These are phyloP conservation scores for Rhizoglyphus robini DNA, from an alignment of 1,140 invertebrate species.

Conservation along the genomic window DNA sequence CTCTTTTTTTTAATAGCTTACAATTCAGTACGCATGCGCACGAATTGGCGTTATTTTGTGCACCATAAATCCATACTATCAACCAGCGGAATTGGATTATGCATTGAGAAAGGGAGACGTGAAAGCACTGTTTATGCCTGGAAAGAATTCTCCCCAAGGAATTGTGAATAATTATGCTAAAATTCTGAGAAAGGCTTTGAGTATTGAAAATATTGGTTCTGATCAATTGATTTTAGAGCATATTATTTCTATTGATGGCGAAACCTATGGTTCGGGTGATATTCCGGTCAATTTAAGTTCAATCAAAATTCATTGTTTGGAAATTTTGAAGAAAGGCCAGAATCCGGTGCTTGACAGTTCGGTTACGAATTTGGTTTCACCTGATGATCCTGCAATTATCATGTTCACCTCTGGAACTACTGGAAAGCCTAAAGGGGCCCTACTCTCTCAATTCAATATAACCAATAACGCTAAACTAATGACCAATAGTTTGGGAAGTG, in stretches of 20 bases:
- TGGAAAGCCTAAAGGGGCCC: conserved; percentile 71
- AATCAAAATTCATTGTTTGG: background rate
- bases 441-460: conserved; percentile 62
- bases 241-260: conserved; percentile 4
- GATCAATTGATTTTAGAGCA: background rate
- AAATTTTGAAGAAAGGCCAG: background rate
- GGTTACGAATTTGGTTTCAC: background rate
- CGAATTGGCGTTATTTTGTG: conserved; percentile 19
- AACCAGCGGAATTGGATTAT: conserved; percentile 19
- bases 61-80: conserved; percentile 24
- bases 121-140: conserved; percentile 32
- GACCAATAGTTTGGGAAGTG: conserved; percentile 46
- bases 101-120: conserved; percentile 10
- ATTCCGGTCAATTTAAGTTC: background rate
- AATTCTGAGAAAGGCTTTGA: background rate
- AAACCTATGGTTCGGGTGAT: too few relatives aligned
- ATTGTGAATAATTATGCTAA: background rate
- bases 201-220: background rate
- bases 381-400: conserved; percentile 19
- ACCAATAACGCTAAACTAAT: conserved; percentile 82
- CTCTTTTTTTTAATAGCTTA: too few relatives aligned
- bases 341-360: background rate
- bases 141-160: background rate
- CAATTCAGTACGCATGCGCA: conserved; percentile 22
- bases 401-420: conserved; percentile 45